Base-by-base conservation (phyloP, 2,113 vertebrate genomes). In the Meleagris gallopavo region DNA sequence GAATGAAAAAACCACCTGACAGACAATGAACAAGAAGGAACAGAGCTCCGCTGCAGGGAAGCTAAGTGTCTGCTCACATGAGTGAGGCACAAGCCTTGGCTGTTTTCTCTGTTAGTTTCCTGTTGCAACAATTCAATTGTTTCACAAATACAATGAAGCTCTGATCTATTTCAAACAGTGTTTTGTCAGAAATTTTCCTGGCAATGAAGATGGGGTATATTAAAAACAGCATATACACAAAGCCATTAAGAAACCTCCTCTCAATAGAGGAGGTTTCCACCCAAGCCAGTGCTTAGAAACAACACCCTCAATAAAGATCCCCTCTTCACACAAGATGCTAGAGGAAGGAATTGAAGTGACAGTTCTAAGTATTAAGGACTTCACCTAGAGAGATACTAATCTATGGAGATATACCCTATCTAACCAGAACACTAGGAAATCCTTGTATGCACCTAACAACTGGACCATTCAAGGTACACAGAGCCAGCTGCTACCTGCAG, bases 71-170 rank as follows among this genome's bases (percentile, higher is more conserved):
- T 50, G n/a, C 75, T 95, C 87, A 46, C 61, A 69, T 57, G 72
- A 80, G 62, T 85, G 71, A 92, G 48, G 92, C 18, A 88, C 34
- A 80, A 93, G 69, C 64, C 64, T 74, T 67, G 91, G 73, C 88
- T 84, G 43, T 61, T 81, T 88, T 74, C 83, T 96, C 88, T 58
- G 83, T 72, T 94, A 83, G 77, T 81, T 96, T 96, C 96, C 94
- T 93, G 38, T 77, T 5, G 7, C 93, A 93, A 95, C 80, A 76
- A 69, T 66, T 76, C 77, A 38, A 90, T 96, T 95, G 94, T 96
- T 95, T 93, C 80, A 72, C 65, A 93, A 91, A 90, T 18, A 95
- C 94, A 97, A 94, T 94, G 83, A 93, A 78, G 82, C 90, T 95
- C 94, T 94, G 88, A 91, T 93, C 90, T 86, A 90, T 58, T 95